Conservation (phyloP, 2,113 vertebrate species). For the Pangasianodon hypophthalmus region DNA sequence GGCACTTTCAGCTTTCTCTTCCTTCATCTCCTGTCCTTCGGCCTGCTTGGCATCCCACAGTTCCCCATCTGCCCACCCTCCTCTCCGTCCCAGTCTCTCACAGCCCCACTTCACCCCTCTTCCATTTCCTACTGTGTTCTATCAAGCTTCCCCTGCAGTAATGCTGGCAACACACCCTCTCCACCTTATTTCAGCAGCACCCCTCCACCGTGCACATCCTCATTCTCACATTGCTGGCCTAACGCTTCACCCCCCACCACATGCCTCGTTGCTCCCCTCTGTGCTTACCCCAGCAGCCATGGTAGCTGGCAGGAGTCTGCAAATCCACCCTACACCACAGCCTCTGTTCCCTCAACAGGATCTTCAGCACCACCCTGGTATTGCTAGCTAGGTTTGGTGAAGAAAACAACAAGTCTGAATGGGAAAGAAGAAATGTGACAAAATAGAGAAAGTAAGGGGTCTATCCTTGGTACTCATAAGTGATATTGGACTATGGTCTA, state of each 20-base stretch:
- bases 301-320: slow-evolving; percentile 68
- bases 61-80: slow-evolving; percentile 82
- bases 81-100: slow-evolving; percentile 77
- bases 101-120: slow-evolving; percentile 67
- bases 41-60: slow-evolving; percentile 70
- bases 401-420: not conserved
- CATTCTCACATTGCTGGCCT: slow-evolving; percentile 75
- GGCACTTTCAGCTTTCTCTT: slow-evolving; percentile 72
- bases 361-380: slow-evolving; percentile 71
- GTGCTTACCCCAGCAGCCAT: slow-evolving; percentile 73
- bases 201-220: slow-evolving; percentile 72
- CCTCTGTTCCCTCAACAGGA: slow-evolving; percentile 79
- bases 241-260: slow-evolving; percentile 73
- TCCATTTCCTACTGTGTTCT: slow-evolving; percentile 64
- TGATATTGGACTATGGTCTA: not conserved
- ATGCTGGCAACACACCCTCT: slow-evolving; percentile 70
- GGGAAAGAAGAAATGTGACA: not conserved
- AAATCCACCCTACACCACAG: slow-evolving; percentile 76
- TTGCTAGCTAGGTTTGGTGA: slow-evolving; percentile 54
- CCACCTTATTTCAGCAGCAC: slow-evolving; percentile 70
- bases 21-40: slow-evolving; percentile 65
- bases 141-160: slow-evolving; percentile 74
- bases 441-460: not conserved
- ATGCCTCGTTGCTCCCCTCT: slow-evolving; percentile 73
- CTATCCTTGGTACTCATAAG: not conserved